phyloP scores from a whole-genome alignment of 2,113 vertebrate species.

The Trinectes maculatus region DNA sequence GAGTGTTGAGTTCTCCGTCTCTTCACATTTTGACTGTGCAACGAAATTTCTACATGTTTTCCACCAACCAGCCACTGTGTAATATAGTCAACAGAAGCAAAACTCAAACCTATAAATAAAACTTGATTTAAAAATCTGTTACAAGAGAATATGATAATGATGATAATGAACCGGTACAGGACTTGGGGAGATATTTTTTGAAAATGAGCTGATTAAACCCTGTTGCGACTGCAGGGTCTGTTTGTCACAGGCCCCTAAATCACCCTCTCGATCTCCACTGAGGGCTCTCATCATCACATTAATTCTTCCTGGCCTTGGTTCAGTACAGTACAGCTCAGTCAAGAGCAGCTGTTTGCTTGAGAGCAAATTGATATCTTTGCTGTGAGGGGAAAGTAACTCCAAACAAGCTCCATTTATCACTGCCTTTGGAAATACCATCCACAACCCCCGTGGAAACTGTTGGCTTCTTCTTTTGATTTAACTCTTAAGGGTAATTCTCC shows the following conservation, averaged over 20 bases:
- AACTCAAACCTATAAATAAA: constrained; percentile 15
- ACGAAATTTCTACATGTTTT: constrained; percentile 20
- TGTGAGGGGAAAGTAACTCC: constrained; percentile 51
- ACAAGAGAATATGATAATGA: no score
- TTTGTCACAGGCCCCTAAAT: constrained; percentile 42
- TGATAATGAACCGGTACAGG: not conserved
- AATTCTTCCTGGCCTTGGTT: constrained; percentile 47
- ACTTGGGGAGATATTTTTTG: not conserved
- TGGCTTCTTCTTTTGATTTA: constrained; percentile 31
- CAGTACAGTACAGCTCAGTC: constrained; percentile 21
- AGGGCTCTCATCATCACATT: constrained; percentile 47
- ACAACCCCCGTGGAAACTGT: constrained; percentile 30
- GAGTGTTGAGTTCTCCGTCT: constrained; percentile 7
- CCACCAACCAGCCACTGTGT: not conserved
- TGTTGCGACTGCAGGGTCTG: constrained; percentile 7
- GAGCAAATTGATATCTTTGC: constrained; percentile 51
- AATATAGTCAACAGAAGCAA: constrained; percentile 7
- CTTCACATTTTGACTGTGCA: constrained; percentile 21
- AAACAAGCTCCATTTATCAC: constrained; percentile 60
- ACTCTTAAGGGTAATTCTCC: constrained; percentile 32
- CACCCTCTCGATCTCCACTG: constrained; percentile 29
- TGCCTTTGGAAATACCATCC: constrained; percentile 45
- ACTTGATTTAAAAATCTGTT: not conserved
- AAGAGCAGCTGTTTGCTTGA: constrained; percentile 53
- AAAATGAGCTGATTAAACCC: constrained; percentile 26